Evolutionary conservation across 2,113 vertebrate genomes (phyloP), one percentile per base, ranked within the genome.

Genomic region (Porphyrio hochstetteri): DNA sequence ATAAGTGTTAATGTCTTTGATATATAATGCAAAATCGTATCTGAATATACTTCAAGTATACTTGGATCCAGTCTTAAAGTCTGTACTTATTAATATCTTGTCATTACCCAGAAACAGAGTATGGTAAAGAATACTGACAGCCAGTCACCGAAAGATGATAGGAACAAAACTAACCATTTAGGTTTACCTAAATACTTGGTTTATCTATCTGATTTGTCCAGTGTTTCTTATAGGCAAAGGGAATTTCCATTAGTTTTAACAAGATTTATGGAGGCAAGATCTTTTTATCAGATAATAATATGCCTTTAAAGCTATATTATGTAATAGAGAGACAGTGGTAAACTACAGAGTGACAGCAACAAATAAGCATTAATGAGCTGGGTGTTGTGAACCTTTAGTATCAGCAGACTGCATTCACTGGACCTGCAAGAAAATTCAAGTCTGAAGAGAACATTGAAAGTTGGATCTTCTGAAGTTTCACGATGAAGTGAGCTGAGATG

Each of bases 381-480:
- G 9, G 3, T 59, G 38, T 50, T 59, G 10, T 19, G 60, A 90
- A 55, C 9, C 5, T 95, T n/a, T 92, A 90, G 69, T 70, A 27
- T 92, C 18, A 35, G 21, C 10, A 81, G 64, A 87, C 24, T 56
- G n/a, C 48, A 93, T 90, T 53, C 48, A 29, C 9, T 86, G 48
- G 24, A 18, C 36, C 81, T 86, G 64, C 24, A 91, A 44, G 33
- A 94, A 88, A 91, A 33, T 31, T 6, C 50, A 44, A 86, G 6
- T 48, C 38, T 91, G 24, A 80, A 82, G 76, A 89, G 55, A 88
- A 44, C 21, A 89, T 91, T 96, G 91, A 88, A 48, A 96, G 87
- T 92, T 77, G 8, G 10, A 64, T 17, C 38, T 21, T 46, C 80
- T 59, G 90, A 64, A 40, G 13, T 55, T 81, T 59, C 79, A 76